phyloP scores from a whole-genome alignment of 2,888 invertebrate species.

The Invenusta paracnida region DNA sequence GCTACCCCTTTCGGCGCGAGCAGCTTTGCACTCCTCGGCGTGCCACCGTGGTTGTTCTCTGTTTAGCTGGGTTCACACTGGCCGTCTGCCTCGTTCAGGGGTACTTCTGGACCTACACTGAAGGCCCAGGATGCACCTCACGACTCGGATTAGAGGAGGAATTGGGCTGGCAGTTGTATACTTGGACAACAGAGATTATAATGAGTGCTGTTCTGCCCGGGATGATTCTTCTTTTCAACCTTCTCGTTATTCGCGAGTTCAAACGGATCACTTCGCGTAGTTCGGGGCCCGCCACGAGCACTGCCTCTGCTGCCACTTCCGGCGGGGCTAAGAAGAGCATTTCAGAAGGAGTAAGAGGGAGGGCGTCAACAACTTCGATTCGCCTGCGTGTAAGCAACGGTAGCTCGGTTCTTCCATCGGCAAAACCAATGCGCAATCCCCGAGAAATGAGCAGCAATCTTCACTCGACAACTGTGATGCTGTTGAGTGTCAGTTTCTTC shows the following conservation, averaged over 20 bases:
- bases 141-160: constrained; percentile 46
- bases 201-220: constrained; percentile 55
- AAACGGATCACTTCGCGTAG: constrained; percentile 49
- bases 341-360: neutral
- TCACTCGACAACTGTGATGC: constrained; percentile 56
- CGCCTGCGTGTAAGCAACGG: constrained; percentile 27
- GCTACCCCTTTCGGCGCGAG: constrained; percentile 54
- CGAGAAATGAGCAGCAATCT: constrained; percentile 46
- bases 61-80: constrained; percentile 49
- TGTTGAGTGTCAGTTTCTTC: constrained; percentile 58
- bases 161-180: constrained; percentile 50
- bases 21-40: constrained; percentile 54
- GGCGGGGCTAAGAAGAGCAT: neutral
- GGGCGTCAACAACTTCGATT: neutral
- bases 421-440: constrained; percentile 39
- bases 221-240: constrained; percentile 55
- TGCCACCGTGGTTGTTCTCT: constrained; percentile 51
- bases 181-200: constrained; percentile 53
- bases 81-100: constrained; percentile 52
- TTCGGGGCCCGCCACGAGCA: neutral
- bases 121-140: constrained; percentile 49
- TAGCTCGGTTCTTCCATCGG: constrained; percentile 44
- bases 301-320: neutral
- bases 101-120: constrained; percentile 55
- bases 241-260: constrained; percentile 57